phyloP scores from a whole-genome alignment of 2,888 invertebrate genomes.

The Metacarcinus magister region DNA sequence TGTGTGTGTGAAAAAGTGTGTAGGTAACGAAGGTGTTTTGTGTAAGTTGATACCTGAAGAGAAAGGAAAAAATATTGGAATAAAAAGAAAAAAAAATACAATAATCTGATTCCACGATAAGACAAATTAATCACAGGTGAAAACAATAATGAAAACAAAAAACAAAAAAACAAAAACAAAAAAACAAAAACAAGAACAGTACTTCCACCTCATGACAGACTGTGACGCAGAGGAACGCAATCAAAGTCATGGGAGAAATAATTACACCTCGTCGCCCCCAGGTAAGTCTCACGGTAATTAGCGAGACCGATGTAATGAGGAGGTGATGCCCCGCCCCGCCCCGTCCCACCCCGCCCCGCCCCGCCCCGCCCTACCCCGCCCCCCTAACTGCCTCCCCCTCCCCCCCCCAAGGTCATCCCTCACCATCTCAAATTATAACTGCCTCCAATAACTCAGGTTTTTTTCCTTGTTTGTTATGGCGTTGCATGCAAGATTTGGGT shows the following conservation, averaged over 20 bases:
- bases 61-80: background rate
- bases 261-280: conserved; percentile 9
- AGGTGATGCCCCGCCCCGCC: background rate
- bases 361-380: background rate
- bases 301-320: background rate
- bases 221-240: background rate
- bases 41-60: background rate
- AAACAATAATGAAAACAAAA: background rate
- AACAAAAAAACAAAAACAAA: background rate
- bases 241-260: conserved; percentile 30
- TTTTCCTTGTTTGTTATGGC: background rate
- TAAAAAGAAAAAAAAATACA: background rate
- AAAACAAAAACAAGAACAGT: background rate
- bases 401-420: background rate
- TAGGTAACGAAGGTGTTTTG: background rate
- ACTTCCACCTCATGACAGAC: background rate
- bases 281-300: conserved; percentile 51
- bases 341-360: background rate
- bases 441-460: background rate
- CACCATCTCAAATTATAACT: background rate
- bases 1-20: conserved; percentile 47
- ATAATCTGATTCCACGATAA: background rate
- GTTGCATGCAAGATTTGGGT: background rate
- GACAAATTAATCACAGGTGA: background rate
- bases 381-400: background rate